Base-by-base conservation (phyloP, 1,140 invertebrate genomes). In the Musca vetustissima region DNA sequence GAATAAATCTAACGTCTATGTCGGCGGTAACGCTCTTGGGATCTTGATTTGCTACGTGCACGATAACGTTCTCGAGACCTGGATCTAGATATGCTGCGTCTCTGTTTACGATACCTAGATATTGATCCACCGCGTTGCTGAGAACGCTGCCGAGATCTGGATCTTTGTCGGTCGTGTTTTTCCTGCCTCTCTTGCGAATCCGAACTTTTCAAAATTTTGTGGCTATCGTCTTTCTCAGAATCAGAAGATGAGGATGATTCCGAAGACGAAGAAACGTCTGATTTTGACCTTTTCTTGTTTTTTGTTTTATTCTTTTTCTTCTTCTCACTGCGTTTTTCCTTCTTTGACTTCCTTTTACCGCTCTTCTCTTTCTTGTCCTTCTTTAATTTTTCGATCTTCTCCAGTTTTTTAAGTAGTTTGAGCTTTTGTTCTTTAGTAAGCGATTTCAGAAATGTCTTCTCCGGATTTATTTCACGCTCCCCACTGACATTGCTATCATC, bases 371-470 rank as follows among this genome's bases (percentile, higher is more conserved):
- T 25, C 19, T 69, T 69, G 9, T 53, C 15, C 53, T 78, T 80
- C 57, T 88, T 88, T 71, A 86, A 83, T 70, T 88, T 90, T 73
- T 94, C 91, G 36, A 95, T 83, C 83, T 92, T 92, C 71, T 92
- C 88, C 25, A 94, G 79, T 86, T 92, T 93, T 89, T 92, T 95
- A 4, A 98, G 84, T 57, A 98, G 83, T 77, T 94, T 96, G 72
- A 94, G 91, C 79, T 97, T 97, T 75, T 97, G 93, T 80, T 95
- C 93, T 68, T 90, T 92, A 14, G 90, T 90, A 7, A 97, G 79
- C 6, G 92, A 90, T 79, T 93, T 94, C 0, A 98, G 82, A 71
- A 97, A 93, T 1, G 76, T 43, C 1, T 80, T 64, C 61, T 81
- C 79, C 0, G 79, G 76, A 66, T 81, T 78, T 11, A 74, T 69